These are phyloP conservation scores for Cephus runcator DNA, from an alignment of 2,888 invertebrate species.

Conservation along the genomic window DNA sequence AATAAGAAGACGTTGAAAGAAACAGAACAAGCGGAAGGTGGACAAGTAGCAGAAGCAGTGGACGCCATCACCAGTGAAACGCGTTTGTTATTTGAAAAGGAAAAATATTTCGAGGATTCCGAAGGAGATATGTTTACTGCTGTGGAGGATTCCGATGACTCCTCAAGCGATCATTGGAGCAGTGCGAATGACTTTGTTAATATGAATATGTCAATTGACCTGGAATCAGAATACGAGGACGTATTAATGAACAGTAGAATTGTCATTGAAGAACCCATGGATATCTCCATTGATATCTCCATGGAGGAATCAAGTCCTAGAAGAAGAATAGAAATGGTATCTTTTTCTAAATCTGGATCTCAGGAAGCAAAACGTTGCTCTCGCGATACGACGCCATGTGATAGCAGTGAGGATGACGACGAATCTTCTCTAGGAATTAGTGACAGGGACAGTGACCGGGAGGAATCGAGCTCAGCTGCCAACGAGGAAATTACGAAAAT, in stretches of 20 bases:
- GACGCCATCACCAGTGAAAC: neutral
- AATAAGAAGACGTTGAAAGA: neutral
- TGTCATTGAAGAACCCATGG: constrained; percentile 17
- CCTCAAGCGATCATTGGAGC: constrained; percentile 10
- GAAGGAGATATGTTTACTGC: constrained; percentile 8
- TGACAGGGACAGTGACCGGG: neutral
- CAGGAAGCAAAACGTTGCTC: neutral
- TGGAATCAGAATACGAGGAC: neutral
- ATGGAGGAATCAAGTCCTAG: neutral
- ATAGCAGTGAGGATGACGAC: neutral
- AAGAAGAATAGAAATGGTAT: neutral
- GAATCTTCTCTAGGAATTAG: neutral
- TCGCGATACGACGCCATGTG: neutral
- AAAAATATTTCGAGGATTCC: constrained; percentile 12
- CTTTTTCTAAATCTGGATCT: neutral
- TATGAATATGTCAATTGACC: constrained; percentile 19
- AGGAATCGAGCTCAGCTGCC: neutral
- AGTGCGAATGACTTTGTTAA: constrained; percentile 1
- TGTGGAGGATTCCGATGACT: neutral
- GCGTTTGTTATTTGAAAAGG: neutral
- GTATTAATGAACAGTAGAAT: neutral
- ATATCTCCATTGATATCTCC: constrained; percentile 22
- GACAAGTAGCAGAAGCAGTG: neutral
- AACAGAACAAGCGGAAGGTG: neutral
- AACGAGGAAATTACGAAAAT: constrained; percentile 25